Conservation (phyloP, 2,797 vertebrate species). For the Pseudochaenichthys georgianus region DNA sequence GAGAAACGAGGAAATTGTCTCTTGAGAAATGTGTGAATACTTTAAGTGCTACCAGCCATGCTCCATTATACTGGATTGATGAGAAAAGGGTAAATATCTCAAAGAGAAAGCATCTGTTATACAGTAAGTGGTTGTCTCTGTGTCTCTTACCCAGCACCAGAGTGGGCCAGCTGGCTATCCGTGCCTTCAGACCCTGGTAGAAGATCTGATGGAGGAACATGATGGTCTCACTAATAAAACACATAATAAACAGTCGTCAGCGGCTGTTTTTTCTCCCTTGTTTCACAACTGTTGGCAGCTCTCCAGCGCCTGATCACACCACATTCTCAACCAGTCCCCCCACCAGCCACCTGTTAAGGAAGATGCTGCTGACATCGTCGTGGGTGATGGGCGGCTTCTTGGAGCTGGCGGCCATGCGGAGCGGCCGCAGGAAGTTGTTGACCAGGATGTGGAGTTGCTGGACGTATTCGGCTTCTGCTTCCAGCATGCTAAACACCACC, state of each 20-base stretch:
- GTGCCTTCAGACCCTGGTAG: conserved; percentile 97
- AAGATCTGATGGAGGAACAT: conserved; percentile 99
- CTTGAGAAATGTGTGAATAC: not conserved
- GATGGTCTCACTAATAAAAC: conserved; percentile 93
- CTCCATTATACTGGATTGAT: not conserved
- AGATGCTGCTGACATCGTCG: conserved; percentile 99
- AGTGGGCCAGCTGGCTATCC: conserved; percentile 98
- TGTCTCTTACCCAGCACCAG: conserved; percentile 93
- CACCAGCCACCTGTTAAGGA: conserved; percentile 91
- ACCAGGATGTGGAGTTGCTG: conserved; percentile 98
- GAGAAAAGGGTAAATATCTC: too few species aligned
- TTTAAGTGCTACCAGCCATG: not conserved
- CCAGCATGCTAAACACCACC: conserved; percentile 99
- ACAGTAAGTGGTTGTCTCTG: not conserved
- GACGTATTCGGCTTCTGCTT: conserved; percentile 96
- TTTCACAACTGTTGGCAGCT: not conserved
- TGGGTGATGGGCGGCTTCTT: conserved; percentile 98
- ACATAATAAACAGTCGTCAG: conserved; percentile 49
- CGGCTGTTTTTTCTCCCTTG: conserved; percentile 13
- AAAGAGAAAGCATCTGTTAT: not conserved
- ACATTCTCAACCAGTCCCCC: conserved; percentile 20
- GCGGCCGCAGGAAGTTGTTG: conserved; percentile 97
- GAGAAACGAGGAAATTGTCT: not conserved
- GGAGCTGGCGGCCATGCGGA: conserved; percentile 98
- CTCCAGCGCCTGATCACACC: conserved; percentile 2